Evolutionary conservation across 1,140 invertebrate genomes (phyloP).

Genomic region (Spodoptera frugiperda): DNA sequence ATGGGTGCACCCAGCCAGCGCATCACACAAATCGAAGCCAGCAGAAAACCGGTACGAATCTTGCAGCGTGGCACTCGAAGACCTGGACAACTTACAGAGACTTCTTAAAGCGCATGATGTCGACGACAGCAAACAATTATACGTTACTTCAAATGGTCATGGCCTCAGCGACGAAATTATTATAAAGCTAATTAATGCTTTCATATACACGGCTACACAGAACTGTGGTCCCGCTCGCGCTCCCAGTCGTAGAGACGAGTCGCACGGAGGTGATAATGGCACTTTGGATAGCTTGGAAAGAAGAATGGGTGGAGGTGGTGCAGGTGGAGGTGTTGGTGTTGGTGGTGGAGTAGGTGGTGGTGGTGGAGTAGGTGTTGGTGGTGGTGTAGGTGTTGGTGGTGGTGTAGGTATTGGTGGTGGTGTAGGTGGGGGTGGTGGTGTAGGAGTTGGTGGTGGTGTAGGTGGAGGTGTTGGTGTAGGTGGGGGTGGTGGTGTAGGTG

Average conservation of each 20-base stretch:
- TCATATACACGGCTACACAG: conserved; percentile 65
- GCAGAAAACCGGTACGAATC: conserved; percentile 14
- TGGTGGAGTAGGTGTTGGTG: conserved; percentile 19
- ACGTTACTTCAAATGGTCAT: background rate
- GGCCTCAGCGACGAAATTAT: conserved; percentile 66
- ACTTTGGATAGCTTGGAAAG: too few species aligned
- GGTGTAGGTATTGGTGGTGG: conserved; percentile 1
- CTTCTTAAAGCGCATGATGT: conserved; percentile 58
- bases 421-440: background rate
- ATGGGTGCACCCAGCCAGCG: background rate
- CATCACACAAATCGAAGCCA: background rate
- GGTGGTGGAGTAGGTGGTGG: conserved; percentile 1
- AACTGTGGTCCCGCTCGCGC: conserved; percentile 22
- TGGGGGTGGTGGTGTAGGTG: conserved; percentile 40
- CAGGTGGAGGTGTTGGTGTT: background rate
- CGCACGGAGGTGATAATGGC: background rate
- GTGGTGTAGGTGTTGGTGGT: conserved; percentile 33
- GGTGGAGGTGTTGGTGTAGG: conserved; percentile 39
- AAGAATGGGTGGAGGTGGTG: background rate
- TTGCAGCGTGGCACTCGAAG: conserved; percentile 45
- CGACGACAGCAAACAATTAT: conserved; percentile 1
- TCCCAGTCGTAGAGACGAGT: too few species aligned
- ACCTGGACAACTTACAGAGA: conserved; percentile 34
- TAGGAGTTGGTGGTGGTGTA: conserved; percentile 12
- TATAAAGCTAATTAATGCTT: conserved; percentile 71